Evolutionary conservation across 2,797 vertebrate genomes (phyloP).

Genomic region (Xiphorhynchus erythropygius): DNA sequence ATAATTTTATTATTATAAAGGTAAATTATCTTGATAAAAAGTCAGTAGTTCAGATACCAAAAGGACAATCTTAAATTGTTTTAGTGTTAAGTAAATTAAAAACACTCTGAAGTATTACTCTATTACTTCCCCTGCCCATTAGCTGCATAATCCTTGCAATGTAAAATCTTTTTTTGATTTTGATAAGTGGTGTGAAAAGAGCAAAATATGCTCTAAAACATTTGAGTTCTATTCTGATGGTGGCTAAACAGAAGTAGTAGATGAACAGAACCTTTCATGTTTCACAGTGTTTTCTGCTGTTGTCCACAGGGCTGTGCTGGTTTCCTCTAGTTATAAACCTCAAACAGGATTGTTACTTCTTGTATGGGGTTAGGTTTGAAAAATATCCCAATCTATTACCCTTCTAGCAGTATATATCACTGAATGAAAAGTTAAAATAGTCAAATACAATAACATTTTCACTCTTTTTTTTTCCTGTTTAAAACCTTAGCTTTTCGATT

Average conservation of each 20-base stretch:
- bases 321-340: not conserved
- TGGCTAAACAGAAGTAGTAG: not conserved
- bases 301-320: not conserved
- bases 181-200: not conserved
- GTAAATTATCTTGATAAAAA: not conserved
- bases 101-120: not conserved
- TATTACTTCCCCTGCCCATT: not conserved
- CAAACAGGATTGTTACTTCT: not conserved
- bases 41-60: not conserved
- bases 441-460: not conserved
- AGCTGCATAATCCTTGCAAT: not conserved
- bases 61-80: not conserved
- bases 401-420: not conserved
- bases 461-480: not conserved
- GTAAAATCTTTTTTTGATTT: not conserved
- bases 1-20: not conserved
- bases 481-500: not conserved
- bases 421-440: not conserved
- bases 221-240: not conserved
- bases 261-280: not conserved
- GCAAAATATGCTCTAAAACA: not conserved
- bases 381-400: not conserved
- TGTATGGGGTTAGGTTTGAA: not conserved
- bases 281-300: not conserved
- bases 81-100: not conserved